These are phyloP conservation scores for Notothenia rossii DNA, from an alignment of 2,113 vertebrate species.

Conservation along the genomic window DNA sequence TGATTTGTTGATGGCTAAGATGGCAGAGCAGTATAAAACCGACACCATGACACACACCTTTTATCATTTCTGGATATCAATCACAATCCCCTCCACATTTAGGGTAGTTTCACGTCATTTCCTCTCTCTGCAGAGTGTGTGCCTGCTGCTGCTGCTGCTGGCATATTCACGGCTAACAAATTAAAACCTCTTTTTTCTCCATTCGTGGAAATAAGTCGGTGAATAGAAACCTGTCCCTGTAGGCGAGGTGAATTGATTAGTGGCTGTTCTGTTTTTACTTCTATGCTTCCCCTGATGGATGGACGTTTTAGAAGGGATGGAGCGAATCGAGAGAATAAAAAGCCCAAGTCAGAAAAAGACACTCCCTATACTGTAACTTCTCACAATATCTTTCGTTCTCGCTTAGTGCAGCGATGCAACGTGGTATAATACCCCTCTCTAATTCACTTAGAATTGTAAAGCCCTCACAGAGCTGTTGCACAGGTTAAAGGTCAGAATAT, in stretches of 20 bases:
- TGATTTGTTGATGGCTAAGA: neutral
- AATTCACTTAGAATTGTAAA: slow-evolving; percentile 4
- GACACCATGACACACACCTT: slow-evolving; percentile 8
- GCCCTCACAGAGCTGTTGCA: neutral
- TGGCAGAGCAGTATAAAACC: neutral
- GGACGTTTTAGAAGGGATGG: slow-evolving; percentile 3
- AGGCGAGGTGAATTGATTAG: slow-evolving; percentile 53
- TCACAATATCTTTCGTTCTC: slow-evolving; percentile 1
- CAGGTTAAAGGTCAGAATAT: slow-evolving; percentile 32
- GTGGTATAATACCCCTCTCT: neutral
- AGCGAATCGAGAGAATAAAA: neutral
- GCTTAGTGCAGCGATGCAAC: neutral
- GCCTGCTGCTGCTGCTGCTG: slow-evolving; percentile 49
- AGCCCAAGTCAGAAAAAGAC: neutral
- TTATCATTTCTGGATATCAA: slow-evolving; percentile 4
- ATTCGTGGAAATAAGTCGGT: slow-evolving; percentile 41
- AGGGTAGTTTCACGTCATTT: slow-evolving; percentile 34
- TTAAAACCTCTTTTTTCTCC: slow-evolving; percentile 50
- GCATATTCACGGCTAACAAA: slow-evolving; percentile 56
- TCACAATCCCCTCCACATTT: slow-evolving; percentile 16
- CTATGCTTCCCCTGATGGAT: slow-evolving; percentile 44
- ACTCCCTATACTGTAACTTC: slow-evolving; percentile 17
- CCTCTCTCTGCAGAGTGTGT: slow-evolving; percentile 1
- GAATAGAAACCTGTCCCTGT: slow-evolving; percentile 50
- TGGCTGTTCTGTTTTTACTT: slow-evolving; percentile 51